Evolutionary conservation across 2,888 invertebrate genomes (phyloP).

Genomic region (Chloroclystis v-ata): DNA sequence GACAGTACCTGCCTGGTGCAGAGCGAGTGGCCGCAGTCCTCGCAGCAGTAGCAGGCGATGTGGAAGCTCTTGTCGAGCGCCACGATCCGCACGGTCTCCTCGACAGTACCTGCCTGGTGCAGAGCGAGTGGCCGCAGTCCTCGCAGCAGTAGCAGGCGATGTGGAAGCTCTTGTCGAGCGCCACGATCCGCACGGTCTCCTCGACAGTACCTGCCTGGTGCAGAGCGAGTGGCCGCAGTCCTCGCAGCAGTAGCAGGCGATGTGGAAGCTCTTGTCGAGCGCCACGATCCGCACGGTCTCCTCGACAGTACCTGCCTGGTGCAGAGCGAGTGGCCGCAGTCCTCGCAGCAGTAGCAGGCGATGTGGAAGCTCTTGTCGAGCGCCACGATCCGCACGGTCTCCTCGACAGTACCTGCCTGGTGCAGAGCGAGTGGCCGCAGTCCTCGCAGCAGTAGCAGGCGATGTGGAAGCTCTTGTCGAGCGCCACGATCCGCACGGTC

Average conservation of each 20-base stretch:
- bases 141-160: slow-evolving; percentile 96
- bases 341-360: slow-evolving; percentile 96
- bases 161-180: slow-evolving; percentile 97
- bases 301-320: too few relatives aligned
- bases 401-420: too few relatives aligned
- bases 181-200: too few relatives aligned
- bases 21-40: slow-evolving; percentile 94
- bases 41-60: slow-evolving; percentile 95
- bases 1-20: slow-evolving; percentile 88
- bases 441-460: slow-evolving; percentile 98
- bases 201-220: too few relatives aligned
- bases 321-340: too few relatives aligned
- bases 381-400: too few relatives aligned
- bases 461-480: slow-evolving; percentile 97
- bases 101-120: too few relatives aligned
- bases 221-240: slow-evolving; percentile 95
- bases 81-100: too few relatives aligned
- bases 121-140: slow-evolving; percentile 94
- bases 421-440: too few relatives aligned
- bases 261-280: slow-evolving; percentile 98
- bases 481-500: slow-evolving; percentile 95
- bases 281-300: too few relatives aligned
- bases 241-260: slow-evolving; percentile 96
- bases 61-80: slow-evolving; percentile 98
- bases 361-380: slow-evolving; percentile 98